Percentiles rank a stretch among this genome's conserved stretches.
Conservation (phyloP, 2,888 invertebrate species). For the Leptarthrus brevirostris region DNA sequence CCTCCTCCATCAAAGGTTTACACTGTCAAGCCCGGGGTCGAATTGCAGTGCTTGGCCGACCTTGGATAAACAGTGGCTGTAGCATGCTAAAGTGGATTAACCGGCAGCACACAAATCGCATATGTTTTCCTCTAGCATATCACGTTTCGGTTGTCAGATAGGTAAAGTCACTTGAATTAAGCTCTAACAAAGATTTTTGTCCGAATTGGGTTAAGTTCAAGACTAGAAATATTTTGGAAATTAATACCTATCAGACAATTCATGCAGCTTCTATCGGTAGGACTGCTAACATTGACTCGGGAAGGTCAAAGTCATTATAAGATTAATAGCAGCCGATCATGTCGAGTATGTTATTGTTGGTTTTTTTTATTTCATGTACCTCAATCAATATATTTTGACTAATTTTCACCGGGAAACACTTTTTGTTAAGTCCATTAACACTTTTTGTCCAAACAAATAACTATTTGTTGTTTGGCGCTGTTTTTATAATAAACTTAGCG, state of each 20-base stretch:
- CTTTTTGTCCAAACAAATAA: background rate
- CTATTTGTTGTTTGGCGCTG: too few relatives aligned
- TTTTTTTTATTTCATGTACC: background rate
- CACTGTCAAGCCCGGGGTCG: slow-evolving; percentile 6
- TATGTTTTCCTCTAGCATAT: slow-evolving; percentile 23
- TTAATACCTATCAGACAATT: slow-evolving; percentile 7
- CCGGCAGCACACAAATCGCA: slow-evolving; percentile 7
- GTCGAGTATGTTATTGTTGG: slow-evolving; percentile 31
- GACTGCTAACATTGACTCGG: background rate
- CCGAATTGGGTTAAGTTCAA: slow-evolving; percentile 33
- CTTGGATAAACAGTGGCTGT: background rate
- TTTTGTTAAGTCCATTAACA: background rate
- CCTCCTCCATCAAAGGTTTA: background rate
- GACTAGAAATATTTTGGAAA: slow-evolving; percentile 22
- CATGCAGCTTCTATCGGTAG: slow-evolving; percentile 1
- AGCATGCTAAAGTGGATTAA: slow-evolving; percentile 18
- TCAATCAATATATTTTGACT: slow-evolving; percentile 15
- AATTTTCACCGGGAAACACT: background rate
- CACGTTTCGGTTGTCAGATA: background rate
- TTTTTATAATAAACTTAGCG: too few relatives aligned
- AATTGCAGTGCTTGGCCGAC: background rate
- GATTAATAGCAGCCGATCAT: slow-evolving; percentile 34
- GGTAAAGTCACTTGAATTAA: slow-evolving; percentile 20
- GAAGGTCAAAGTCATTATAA: slow-evolving; percentile 42
- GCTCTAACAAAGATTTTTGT: slow-evolving; percentile 23